Evolutionary conservation across 2,888 invertebrate species (phyloP), one percentile per base, ranked within the genome.

Genomic region (Orchestes rusci): DNA sequence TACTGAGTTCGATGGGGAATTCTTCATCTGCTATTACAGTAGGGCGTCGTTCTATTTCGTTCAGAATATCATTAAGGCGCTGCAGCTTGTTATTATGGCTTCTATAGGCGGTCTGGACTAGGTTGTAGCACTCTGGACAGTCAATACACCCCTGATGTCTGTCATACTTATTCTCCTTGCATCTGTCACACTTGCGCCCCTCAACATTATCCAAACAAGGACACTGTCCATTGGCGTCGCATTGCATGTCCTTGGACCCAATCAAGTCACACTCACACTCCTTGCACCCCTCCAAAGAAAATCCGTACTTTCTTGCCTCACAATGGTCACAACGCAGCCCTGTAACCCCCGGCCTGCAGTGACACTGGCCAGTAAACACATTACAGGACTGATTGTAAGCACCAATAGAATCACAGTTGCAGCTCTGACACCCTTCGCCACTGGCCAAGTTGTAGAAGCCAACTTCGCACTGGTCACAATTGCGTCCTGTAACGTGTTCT

Each of bases 161-260:
- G 64, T 95, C 87, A 62, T 83, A 84, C 65, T 94, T 96, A 66
- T 99, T 99, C 66, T 99, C 97, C 70, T 92, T 90, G 66, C 99
- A 99, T 33, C 92, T 81, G 67, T 99, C 93, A 67, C 99, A 99
- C 13, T 83, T 79, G 16, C 89, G 73, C 1, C 97, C 97, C 67
- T 95, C 96, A 0, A 99, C 94, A 63, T 91, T 90, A 40, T 86
- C 83, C 51, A 86, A 77, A 57, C 83, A 83, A 16, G 83, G 84
- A 70, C 99, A 96, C 66, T 93, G 93, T 0, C 94, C 94, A 19
- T 68, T 73, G 39, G 82, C 75, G 54, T 87, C 84, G 62, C 99
- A 99, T 66, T 96, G 95, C 54, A 86, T 77, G 58, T 85, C 82
- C 41, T 82, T 82, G 0, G 94, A 90, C 19, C 95, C 95, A 64